Base-by-base conservation (phyloP, 2,113 vertebrate species). In the Orthochromis malagaraziensis region DNA sequence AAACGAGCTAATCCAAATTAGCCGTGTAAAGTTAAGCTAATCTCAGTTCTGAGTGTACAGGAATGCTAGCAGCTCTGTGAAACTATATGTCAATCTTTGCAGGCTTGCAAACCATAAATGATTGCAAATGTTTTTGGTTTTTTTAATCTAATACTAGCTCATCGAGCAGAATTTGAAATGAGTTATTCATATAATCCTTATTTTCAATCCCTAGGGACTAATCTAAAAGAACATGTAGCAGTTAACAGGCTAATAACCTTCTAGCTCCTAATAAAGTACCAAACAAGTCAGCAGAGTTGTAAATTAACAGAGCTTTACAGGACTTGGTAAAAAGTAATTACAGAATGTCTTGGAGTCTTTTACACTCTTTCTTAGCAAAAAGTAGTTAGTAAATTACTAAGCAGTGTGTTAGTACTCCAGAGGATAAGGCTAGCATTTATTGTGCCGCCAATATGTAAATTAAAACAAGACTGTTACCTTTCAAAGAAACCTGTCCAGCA, bases 271-370 rank as follows among this genome's bases (percentile, higher is more conserved):
- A 42, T 70, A 70, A 70, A 4, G n/a, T 42, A 1, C 7, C 65
- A 42, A 70, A 70, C 38, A 70, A 70, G 38, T 24, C n/a, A 42
- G 11, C 2, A 4, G 38, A 24, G 11, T 42, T 40, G 21, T 42
- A 70, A 16, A 42, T 40, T 70, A 70, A 42, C 65, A 42, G 38
- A 42, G 12, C 38, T 68, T 68, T 68, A 68, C 60, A 68, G 60
- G n/a, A 24, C 7, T 70, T 38, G 16, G 31, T 58, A 29, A 29
- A 58, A 58, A 58, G 55, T 58, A 58, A 58, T 58, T 29, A 58
- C 14, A 6, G 57, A 58, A 58, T 17, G 57, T 58, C 55, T 58
- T 63, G 17, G 60, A 65, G 60, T 65, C 10, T 65, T 65, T 65
- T 70, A 42, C 65, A 42, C 38, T 42, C 12, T 40, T 70, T 42